These are phyloP conservation scores for Hirtodrosophila histrioides DNA, from an alignment of 2,888 invertebrate species.

Conservation along the genomic window DNA sequence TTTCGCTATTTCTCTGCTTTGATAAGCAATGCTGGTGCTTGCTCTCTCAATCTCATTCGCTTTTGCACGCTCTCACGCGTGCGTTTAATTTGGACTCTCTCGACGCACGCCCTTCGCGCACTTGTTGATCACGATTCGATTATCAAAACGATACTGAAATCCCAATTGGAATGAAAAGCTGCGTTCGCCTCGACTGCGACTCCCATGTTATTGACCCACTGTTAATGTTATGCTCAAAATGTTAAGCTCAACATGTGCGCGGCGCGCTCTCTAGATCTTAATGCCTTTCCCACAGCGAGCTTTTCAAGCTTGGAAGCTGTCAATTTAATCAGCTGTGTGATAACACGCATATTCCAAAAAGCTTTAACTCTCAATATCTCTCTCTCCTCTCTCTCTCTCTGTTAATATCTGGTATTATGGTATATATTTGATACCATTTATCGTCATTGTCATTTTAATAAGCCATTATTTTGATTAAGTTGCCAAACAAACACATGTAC, in stretches of 20 bases:
- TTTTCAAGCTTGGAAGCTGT: slow-evolving; percentile 19
- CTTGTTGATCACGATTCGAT: slow-evolving; percentile 52
- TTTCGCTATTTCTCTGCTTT: slow-evolving; percentile 29
- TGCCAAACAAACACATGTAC: no score
- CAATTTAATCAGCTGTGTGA: slow-evolving; percentile 47
- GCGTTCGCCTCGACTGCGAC: slow-evolving; percentile 2
- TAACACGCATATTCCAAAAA: slow-evolving; percentile 28
- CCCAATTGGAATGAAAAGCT: slow-evolving; percentile 25
- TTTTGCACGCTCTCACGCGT: slow-evolving; percentile 6
- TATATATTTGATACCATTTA: no score
- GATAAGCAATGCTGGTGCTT: slow-evolving; percentile 47
- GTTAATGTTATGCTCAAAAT: slow-evolving; percentile 33
- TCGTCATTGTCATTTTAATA: no score
- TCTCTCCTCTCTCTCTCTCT: slow-evolving; percentile 10
- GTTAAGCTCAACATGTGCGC: slow-evolving; percentile 23
- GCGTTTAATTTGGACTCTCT: slow-evolving; percentile 1
- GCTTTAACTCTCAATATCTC: background rate
- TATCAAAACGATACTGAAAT: slow-evolving; percentile 55
- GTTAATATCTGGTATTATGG: background rate
- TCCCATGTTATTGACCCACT: slow-evolving; percentile 34
- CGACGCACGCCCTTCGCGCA: slow-evolving; percentile 6
- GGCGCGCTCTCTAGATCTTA: slow-evolving; percentile 18
- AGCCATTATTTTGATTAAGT: no score
- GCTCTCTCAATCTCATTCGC: slow-evolving; percentile 1
- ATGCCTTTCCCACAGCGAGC: slow-evolving; percentile 19